Evolutionary conservation across 2,888 invertebrate species (phyloP).

Genomic region (Agrotis clavis): DNA sequence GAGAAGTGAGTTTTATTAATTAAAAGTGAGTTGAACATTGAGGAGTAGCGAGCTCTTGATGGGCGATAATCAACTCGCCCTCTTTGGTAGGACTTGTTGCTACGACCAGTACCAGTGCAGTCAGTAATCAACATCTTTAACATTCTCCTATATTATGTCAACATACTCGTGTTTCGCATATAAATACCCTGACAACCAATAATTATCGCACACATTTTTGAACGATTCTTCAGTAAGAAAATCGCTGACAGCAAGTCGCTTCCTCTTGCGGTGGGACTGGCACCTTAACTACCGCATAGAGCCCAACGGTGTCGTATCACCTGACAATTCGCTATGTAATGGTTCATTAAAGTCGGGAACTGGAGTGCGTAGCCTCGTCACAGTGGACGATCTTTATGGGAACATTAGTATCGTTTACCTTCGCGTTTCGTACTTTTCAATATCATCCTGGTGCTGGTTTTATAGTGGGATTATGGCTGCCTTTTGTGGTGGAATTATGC

Average conservation of each 20-base stretch:
- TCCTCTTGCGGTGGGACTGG: neutral
- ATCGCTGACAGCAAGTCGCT: neutral
- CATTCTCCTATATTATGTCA: too few relatives aligned
- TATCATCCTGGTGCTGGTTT: slow-evolving; percentile 39
- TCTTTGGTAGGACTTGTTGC: too few relatives aligned
- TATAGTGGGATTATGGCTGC: slow-evolving; percentile 20
- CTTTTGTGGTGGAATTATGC: slow-evolving; percentile 29
- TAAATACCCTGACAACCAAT: neutral
- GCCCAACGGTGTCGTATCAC: slow-evolving; percentile 76
- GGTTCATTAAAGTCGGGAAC: slow-evolving; percentile 82
- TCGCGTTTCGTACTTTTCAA: slow-evolving; percentile 60
- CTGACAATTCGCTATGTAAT: slow-evolving; percentile 79
- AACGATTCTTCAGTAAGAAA: neutral
- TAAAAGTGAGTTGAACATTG: neutral
- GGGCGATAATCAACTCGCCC: too few relatives aligned
- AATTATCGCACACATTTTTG: neutral
- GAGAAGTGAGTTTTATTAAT: neutral
- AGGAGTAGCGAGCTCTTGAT: neutral
- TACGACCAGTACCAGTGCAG: too few relatives aligned
- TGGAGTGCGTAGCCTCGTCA: slow-evolving; percentile 75
- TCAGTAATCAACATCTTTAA: too few relatives aligned
- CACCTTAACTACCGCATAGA: slow-evolving; percentile 62
- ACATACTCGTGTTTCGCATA: neutral
- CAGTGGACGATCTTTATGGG: slow-evolving; percentile 65
- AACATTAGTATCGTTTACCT: slow-evolving; percentile 63